Conservation (phyloP, 2,888 invertebrate species). For the Lacanobia wlatinum region DNA sequence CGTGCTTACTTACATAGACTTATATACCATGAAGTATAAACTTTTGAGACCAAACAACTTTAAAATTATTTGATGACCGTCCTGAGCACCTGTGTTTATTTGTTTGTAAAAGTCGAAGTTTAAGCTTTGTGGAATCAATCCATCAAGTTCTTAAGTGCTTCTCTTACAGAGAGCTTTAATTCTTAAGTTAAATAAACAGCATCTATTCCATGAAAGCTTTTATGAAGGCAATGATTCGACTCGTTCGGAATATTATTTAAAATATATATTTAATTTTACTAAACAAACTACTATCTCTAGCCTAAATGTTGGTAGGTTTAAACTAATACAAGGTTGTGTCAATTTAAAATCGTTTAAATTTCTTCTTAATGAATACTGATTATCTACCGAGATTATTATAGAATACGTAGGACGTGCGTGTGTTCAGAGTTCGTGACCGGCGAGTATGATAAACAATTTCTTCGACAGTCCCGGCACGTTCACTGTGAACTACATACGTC, state of each 20-base stretch:
- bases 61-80: conserved; percentile 8
- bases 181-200: conserved; percentile 48
- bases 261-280: not conserved
- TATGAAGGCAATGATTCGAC: conserved; percentile 9
- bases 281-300: not conserved
- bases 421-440: conserved; percentile 80
- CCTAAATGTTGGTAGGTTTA: not conserved
- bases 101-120: conserved; percentile 29
- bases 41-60: conserved; percentile 25
- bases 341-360: not conserved
- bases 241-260: not conserved
- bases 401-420: conserved; percentile 50
- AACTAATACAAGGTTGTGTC: not conserved
- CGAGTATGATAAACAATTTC: conserved; percentile 72
- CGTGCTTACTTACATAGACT: conserved; percentile 23
- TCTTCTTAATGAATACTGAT: conserved; percentile 23
- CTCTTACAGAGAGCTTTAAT: conserved; percentile 59
- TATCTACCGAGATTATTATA: conserved; percentile 35
- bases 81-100: conserved; percentile 34
- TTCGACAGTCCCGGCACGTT: conserved; percentile 80
- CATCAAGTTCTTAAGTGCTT: conserved; percentile 68
- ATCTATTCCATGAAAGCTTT: conserved; percentile 13
- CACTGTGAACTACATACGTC: conserved; percentile 71
- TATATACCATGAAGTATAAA: conserved; percentile 11
- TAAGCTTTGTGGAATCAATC: conserved; percentile 63